These are phyloP conservation scores for Neomorphus geoffroyi DNA, from an alignment of 2,797 vertebrate genomes.

Conservation along the genomic window DNA sequence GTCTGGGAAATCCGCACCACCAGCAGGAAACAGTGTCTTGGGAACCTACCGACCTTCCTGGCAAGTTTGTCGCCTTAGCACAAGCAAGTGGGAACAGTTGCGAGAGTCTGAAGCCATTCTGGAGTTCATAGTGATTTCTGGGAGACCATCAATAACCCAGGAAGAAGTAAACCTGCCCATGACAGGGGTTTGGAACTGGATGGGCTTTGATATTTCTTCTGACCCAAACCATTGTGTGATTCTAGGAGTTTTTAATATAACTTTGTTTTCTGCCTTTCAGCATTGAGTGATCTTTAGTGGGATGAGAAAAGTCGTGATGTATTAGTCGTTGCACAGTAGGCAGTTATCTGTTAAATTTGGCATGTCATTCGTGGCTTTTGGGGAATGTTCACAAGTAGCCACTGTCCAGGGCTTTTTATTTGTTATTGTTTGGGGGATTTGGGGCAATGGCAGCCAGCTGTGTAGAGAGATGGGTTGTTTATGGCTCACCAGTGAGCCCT, in stretches of 20 bases:
- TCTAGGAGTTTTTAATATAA: not conserved
- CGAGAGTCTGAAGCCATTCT: not conserved
- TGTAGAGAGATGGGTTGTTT: not conserved
- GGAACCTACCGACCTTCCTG: not conserved
- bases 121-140: not conserved
- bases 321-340: not conserved
- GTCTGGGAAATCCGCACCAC: not conserved
- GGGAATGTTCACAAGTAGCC: not conserved
- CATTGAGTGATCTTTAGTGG: not conserved
- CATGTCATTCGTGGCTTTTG: not conserved
- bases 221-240: not conserved
- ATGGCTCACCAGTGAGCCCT: not conserved
- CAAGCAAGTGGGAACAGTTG: not conserved
- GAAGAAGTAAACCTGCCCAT: not conserved
- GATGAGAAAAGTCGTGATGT: not conserved
- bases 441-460: not conserved
- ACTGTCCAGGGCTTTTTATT: not conserved
- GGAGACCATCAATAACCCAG: not conserved
- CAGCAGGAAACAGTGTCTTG: not conserved
- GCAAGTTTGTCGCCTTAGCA: not conserved
- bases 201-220: too few relatives aligned
- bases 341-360: not conserved
- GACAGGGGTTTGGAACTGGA: too few relatives aligned
- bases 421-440: not conserved
- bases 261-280: not conserved